phyloP scores from a whole-genome alignment of 2,888 invertebrate genomes.

The Flexamia atlantica region DNA sequence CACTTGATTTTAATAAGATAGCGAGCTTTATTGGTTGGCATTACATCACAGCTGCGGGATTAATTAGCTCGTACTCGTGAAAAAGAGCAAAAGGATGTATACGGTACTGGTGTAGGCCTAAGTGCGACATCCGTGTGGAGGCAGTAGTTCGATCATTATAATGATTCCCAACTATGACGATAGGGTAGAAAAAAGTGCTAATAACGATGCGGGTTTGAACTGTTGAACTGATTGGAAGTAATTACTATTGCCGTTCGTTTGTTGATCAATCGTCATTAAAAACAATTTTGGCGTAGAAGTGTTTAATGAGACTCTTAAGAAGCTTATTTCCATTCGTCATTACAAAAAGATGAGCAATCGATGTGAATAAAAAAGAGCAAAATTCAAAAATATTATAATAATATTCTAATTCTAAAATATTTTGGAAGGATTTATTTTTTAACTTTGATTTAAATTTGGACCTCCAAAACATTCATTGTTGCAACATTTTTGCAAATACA shows the following conservation, averaged over 20 bases:
- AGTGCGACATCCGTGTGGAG: not conserved
- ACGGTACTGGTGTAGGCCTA: too few relatives aligned
- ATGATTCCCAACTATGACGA: not conserved
- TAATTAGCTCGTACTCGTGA: conserved; percentile 29
- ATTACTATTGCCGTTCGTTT: not conserved
- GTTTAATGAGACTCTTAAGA: too few relatives aligned
- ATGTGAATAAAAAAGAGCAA: too few relatives aligned
- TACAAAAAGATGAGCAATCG: too few relatives aligned
- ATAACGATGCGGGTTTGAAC: not conserved
- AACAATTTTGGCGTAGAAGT: too few relatives aligned
- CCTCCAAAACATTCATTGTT: too few relatives aligned
- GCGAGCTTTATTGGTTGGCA: conserved; percentile 36
- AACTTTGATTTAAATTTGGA: too few relatives aligned
- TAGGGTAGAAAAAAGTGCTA: not conserved
- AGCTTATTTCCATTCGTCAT: too few relatives aligned
- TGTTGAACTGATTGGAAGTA: not conserved
- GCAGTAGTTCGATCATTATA: conserved; percentile 7
- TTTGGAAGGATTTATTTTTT: too few relatives aligned
- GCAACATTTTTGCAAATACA: too few relatives aligned
- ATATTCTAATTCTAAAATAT: too few relatives aligned
- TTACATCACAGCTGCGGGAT: not conserved
- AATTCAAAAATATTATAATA: too few relatives aligned
- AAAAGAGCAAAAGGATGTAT: conserved; percentile 25
- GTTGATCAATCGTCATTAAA: not conserved
- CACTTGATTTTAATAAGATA: conserved; percentile 58